Evolutionary conservation across 1,140 invertebrate species (phyloP).

Genomic region (Ostrea denselamellosa): DNA sequence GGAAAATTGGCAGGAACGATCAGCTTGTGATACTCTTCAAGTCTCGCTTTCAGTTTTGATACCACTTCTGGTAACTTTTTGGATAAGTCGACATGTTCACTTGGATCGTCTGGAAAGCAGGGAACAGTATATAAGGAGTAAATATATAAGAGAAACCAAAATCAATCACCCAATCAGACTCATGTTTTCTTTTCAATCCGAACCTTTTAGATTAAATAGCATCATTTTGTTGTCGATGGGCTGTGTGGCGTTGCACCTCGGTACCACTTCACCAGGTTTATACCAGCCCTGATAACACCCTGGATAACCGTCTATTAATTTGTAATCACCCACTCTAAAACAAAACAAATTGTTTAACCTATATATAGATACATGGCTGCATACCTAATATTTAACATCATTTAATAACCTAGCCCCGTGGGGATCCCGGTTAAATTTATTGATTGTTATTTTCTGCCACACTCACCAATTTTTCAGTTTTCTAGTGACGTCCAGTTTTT

Average conservation of each 20-base stretch:
- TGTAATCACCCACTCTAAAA: constrained; percentile 57
- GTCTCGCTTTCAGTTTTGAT: constrained; percentile 47
- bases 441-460: too few relatives aligned
- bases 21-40: constrained; percentile 56
- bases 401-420: too few relatives aligned
- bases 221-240: not conserved
- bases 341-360: not conserved
- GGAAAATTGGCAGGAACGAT: constrained; percentile 59
- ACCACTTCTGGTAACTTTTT: constrained; percentile 52
- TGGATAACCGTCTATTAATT: constrained; percentile 59
- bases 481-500: too few relatives aligned
- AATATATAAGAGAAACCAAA: not conserved
- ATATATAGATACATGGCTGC: too few relatives aligned
- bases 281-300: constrained; percentile 59
- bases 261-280: constrained; percentile 45
- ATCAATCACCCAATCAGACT: too few relatives aligned
- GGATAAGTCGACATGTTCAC: constrained; percentile 56
- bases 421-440: too few relatives aligned
- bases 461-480: too few relatives aligned
- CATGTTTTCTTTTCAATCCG: not conserved
- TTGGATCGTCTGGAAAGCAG: constrained; percentile 59
- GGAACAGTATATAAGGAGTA: not conserved
- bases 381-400: too few relatives aligned
- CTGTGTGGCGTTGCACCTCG: not conserved
- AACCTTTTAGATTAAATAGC: constrained; percentile 31